phyloP scores from a whole-genome alignment of 37 sponge, comb jelly and placozoan species.

The Eunapius fragilis region DNA sequence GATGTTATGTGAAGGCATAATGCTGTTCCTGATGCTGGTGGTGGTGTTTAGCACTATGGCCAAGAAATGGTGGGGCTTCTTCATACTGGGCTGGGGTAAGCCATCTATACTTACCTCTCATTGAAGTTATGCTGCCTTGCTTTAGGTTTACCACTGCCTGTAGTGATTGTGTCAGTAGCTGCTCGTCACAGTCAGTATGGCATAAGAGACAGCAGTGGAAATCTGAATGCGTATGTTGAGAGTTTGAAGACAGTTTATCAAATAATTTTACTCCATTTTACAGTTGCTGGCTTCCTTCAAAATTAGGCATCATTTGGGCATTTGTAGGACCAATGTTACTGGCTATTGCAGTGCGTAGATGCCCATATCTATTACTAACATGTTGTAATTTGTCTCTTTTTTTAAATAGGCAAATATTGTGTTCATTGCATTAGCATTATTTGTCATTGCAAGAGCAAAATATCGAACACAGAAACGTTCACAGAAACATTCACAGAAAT shows the following conservation, averaged over 20 bases:
- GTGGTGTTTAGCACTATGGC: conserved; percentile 43
- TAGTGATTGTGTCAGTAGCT: conserved; percentile 56
- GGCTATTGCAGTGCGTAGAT: conserved; percentile 45
- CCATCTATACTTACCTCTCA: no score
- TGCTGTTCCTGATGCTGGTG: conserved; percentile 56
- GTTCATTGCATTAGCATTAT: background rate
- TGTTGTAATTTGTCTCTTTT: background rate
- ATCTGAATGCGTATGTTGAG: background rate
- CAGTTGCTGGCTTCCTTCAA: conserved; percentile 70
- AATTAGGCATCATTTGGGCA: conserved; percentile 56
- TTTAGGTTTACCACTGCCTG: conserved; percentile 40
- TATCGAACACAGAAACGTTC: no score
- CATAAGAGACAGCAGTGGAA: conserved; percentile 10
- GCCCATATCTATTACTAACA: background rate
- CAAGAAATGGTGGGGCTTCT: conserved; percentile 41
- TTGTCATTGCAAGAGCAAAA: background rate
- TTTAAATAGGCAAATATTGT: background rate
- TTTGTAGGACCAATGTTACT: conserved; percentile 62
- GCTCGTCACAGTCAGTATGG: conserved; percentile 33
- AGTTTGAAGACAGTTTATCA: no score
- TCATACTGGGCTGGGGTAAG: conserved; percentile 53
- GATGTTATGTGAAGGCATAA: conserved; percentile 48
- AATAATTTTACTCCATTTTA: background rate
- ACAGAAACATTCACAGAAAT: background rate
- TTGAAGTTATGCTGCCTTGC: background rate